Percentiles rank a stretch among this genome's conserved stretches.
These are phyloP conservation scores for Pogona vitticeps DNA, from an alignment of 2,113 vertebrate species.

Conservation along the genomic window DNA sequence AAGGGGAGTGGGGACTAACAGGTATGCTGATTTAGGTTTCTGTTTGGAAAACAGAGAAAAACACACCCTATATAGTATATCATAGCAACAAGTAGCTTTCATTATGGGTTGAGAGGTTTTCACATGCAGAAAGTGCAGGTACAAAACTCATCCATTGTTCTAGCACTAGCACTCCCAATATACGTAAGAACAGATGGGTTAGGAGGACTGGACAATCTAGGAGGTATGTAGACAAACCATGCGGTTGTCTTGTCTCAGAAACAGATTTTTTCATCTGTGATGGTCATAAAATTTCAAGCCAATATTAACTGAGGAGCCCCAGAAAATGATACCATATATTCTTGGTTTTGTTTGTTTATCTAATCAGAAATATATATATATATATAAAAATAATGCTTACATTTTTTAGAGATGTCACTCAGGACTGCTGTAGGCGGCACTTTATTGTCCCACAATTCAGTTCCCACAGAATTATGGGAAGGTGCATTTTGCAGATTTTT, in stretches of 20 bases:
- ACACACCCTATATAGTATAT: too few species aligned
- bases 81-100: too few species aligned
- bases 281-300: neutral
- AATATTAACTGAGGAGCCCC: too few species aligned
- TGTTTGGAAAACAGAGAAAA: too few species aligned
- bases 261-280: neutral
- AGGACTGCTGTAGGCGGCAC: constrained; percentile 82
- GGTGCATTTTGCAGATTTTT: constrained; percentile 78
- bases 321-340: neutral
- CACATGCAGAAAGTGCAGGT: too few species aligned
- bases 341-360: accelerated
- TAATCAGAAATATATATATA: neutral
- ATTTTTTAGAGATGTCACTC: constrained; percentile 90
- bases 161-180: neutral
- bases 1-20: too few species aligned
- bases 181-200: neutral
- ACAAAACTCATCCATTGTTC: neutral
- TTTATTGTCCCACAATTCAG: constrained; percentile 96
- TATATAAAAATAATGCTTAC: constrained; percentile 77
- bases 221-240: neutral
- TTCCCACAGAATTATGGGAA: constrained; percentile 82
- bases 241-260: too few species aligned
- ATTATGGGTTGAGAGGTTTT: too few species aligned
- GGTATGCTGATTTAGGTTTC: too few species aligned
- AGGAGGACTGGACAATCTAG: neutral